Evolutionary conservation across 2,797 vertebrate species (phyloP).

Genomic region (Macroramphosus scolopax): DNA sequence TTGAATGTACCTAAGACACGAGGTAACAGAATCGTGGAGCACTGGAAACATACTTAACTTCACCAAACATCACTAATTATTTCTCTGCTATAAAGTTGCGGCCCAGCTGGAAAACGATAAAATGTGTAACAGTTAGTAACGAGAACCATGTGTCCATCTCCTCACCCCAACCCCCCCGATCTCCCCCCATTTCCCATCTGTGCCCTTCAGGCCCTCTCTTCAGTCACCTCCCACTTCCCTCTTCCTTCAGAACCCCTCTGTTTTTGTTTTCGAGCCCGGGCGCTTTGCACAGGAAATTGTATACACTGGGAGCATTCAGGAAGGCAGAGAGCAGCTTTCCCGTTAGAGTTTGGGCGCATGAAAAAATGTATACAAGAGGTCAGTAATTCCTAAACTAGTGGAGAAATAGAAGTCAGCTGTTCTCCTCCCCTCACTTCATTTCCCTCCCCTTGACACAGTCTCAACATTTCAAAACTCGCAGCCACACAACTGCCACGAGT

Average conservation of each 20-base stretch:
- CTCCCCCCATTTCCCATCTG: constrained; percentile 72
- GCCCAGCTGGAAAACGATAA: constrained; percentile 30
- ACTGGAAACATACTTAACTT: not conserved
- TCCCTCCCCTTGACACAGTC: constrained; percentile 59
- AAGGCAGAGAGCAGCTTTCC: constrained; percentile 78
- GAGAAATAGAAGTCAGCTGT: constrained; percentile 72
- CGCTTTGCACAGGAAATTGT: constrained; percentile 82
- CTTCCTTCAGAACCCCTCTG: constrained; percentile 75
- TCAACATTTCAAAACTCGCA: constrained; percentile 55
- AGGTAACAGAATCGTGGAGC: not conserved
- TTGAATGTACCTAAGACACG: constrained; percentile 23
- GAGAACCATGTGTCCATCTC: constrained; percentile 72
- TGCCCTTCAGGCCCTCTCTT: constrained; percentile 71
- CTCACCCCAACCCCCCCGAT: constrained; percentile 12
- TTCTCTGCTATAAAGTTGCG: constrained; percentile 3
- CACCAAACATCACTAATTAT: not conserved
- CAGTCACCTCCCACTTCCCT: constrained; percentile 76
- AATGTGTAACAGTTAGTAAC: constrained; percentile 59
- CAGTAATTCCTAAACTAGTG: constrained; percentile 56
- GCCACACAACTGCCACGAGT: constrained; percentile 46
- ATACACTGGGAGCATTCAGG: constrained; percentile 82
- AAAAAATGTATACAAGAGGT: constrained; percentile 44
- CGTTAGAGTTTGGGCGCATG: constrained; percentile 55
- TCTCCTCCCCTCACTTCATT: constrained; percentile 55
- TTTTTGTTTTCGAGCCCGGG: constrained; percentile 81